phyloP scores from a whole-genome alignment of 2,888 invertebrate genomes.

The Drosophila tanythrix region DNA sequence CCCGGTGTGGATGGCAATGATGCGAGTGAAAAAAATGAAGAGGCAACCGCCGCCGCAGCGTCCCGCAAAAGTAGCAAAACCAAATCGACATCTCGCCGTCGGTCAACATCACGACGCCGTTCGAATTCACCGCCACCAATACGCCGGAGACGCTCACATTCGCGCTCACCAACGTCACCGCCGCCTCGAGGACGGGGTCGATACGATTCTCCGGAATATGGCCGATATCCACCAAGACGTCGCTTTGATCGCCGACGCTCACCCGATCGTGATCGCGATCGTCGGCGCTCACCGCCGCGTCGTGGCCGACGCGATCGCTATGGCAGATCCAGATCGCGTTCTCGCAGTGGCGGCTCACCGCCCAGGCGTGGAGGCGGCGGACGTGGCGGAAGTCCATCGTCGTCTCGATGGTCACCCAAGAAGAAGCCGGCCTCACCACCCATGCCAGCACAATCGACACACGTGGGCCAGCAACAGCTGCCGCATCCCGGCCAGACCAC shows the following conservation, averaged over 20 bases:
- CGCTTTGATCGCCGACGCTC: conserved; percentile 78
- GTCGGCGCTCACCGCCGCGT: conserved; percentile 70
- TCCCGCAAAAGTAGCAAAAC: conserved; percentile 54
- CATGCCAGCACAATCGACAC: conserved; percentile 54
- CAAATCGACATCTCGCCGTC: conserved; percentile 63
- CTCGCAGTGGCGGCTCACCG: conserved; percentile 74
- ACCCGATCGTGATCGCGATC: conserved; percentile 76
- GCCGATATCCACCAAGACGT: conserved; percentile 72
- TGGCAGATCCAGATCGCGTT: conserved; percentile 77
- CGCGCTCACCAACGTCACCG: conserved; percentile 81
- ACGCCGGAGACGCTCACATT: conserved; percentile 80
- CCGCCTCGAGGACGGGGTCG: conserved; percentile 69
- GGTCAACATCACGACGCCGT: conserved; percentile 66
- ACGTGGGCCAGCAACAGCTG: conserved; percentile 33
- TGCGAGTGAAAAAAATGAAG: conserved; percentile 63
- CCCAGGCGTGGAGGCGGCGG: conserved; percentile 72
- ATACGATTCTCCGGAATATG: conserved; percentile 79
- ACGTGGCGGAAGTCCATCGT: conserved; percentile 54
- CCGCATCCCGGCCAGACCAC: conserved; percentile 54
- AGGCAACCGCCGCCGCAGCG: conserved; percentile 13
- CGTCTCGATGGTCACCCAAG: conserved; percentile 82
- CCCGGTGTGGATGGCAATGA: conserved; percentile 82
- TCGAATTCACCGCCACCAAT: conserved; percentile 76
- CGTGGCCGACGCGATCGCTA: conserved; percentile 71
- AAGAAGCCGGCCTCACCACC: conserved; percentile 77